Percentiles rank a stretch among this genome's conserved stretches.
Evolutionary conservation across 2,113 vertebrate species (phyloP).

Genomic region (Paradoxurus hermaphroditus): DNA sequence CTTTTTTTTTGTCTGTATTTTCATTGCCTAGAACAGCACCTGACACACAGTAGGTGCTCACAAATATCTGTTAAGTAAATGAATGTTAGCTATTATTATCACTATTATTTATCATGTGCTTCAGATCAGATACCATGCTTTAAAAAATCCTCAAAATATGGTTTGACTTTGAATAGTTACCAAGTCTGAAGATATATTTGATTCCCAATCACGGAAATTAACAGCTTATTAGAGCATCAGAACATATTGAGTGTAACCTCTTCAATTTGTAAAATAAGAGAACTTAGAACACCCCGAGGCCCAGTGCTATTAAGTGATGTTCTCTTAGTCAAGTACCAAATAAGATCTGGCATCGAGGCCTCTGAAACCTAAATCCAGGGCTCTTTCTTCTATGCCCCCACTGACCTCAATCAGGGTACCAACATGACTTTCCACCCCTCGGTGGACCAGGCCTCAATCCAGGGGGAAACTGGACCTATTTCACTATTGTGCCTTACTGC

Average conservation of each 20-base stretch:
- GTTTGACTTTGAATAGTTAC: neutral
- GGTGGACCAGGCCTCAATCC: neutral
- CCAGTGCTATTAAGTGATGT: neutral
- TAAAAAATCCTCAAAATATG: neutral
- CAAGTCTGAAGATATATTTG: neutral
- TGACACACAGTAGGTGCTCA: too few species aligned
- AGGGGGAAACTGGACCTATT: neutral
- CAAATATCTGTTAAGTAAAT: neutral
- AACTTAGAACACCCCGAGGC: neutral
- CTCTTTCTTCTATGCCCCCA: neutral
- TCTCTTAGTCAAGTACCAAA: neutral
- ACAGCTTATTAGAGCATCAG: neutral
- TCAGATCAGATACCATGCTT: neutral
- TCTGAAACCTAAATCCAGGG: accelerated
- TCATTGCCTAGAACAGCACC: neutral
- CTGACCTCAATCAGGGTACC: neutral
- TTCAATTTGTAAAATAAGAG: neutral
- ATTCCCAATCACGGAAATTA: neutral
- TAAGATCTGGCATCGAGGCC: neutral
- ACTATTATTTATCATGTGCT: neutral
- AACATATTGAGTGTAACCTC: neutral
- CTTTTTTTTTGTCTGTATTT: neutral
- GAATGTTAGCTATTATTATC: too few species aligned
- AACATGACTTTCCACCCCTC: accelerated
- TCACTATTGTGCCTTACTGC: neutral